These are phyloP conservation scores for Poeciliopsis prolifica DNA, from an alignment of 2,113 vertebrate species.

Conservation along the genomic window DNA sequence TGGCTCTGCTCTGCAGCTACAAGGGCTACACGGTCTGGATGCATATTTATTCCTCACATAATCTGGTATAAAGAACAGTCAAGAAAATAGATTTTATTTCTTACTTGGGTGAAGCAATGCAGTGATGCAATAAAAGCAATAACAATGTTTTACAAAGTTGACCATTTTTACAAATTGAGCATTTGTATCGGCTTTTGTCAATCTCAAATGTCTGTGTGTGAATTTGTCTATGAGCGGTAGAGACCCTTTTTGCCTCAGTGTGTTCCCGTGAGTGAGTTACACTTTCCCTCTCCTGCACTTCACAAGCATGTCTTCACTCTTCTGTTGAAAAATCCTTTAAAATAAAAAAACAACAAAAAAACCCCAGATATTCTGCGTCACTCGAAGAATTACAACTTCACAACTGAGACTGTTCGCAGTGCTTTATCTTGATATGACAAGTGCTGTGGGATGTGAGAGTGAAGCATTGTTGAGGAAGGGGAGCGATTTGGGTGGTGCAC, in stretches of 20 bases:
- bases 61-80: slow-evolving; percentile 43
- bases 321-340: slow-evolving; percentile 36
- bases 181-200: neutral
- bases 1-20: slow-evolving; percentile 23
- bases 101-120: neutral
- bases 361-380: neutral
- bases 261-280: slow-evolving; percentile 24
- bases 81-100: neutral
- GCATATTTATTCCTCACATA: slow-evolving; percentile 37
- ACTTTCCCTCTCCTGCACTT: slow-evolving; percentile 37
- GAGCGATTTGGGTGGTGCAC: slow-evolving; percentile 4
- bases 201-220: slow-evolving; percentile 3
- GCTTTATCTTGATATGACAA: slow-evolving; percentile 8
- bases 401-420: slow-evolving; percentile 4
- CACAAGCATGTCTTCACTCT: slow-evolving; percentile 14
- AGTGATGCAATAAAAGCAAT: slow-evolving; percentile 9
- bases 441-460: slow-evolving; percentile 16
- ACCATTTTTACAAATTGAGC: neutral
- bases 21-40: slow-evolving; percentile 18
- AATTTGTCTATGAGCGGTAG: slow-evolving; percentile 16
- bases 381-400: neutral
- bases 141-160: neutral
- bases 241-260: neutral
- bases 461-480: neutral
- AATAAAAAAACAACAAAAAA: slow-evolving; percentile 21